Evolutionary conservation across 2,113 vertebrate species (phyloP), one percentile per base, ranked within the genome.

Genomic region (Pseudopodoces humilis): DNA sequence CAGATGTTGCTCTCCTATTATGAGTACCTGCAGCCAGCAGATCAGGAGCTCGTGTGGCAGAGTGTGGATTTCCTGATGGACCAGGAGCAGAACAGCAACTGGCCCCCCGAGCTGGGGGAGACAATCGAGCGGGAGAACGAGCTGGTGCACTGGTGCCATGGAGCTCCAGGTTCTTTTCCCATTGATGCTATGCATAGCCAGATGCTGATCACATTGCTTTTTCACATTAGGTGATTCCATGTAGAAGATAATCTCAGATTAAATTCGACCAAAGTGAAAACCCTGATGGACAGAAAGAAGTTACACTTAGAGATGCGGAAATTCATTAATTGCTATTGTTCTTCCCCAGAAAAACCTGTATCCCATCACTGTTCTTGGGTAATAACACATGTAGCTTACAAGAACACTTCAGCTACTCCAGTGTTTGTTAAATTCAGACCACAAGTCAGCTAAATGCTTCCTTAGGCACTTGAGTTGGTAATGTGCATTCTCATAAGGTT

Each of bases 31-130:
- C 98, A 98, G 52, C 97, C 98, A 46, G 95, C 97, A 20, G 99
- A 99, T 83, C 98, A 97, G 93, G 98, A 99, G 93, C 98, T 99
- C 53, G 98, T 99, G 64, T 99, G 98, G 98, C 98, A 99, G 95
- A 99, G 98, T 5, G 97, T 99, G 59, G 98, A 99, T 91, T 99
- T 99, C 97, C 98, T 99, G 88, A 98, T 99, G 98, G 99, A 98
- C 74, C 98, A 99, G 95, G 98, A 99, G 56, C 98, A 99, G 97
- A 99, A 99, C 95, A 98, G 98, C 93, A 99, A 99, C 97, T 99
- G 98, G 98, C 98, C 98, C 4, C 98, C 98, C 13, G 98, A 99
- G 96, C 98, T 99, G 50, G 98, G 98, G 25, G 98, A 98, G 96
- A 98, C 98, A 11, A 99, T 99, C 2, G 98, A 98, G 96, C 94